These are phyloP conservation scores for Meloidogyne exigua DNA, from an alignment of 1,140 invertebrate genomes.

Conservation along the genomic window DNA sequence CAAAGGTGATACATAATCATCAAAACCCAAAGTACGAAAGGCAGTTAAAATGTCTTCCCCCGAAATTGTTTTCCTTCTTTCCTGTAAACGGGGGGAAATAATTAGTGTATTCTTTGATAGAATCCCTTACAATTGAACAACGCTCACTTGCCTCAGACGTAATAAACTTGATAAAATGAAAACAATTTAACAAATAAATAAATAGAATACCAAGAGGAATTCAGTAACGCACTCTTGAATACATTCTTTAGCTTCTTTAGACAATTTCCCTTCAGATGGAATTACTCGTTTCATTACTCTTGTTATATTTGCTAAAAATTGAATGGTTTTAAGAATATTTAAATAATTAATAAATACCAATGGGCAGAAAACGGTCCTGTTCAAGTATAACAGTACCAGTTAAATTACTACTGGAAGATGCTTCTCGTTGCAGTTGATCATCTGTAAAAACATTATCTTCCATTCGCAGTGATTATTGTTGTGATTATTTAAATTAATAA, in stretches of 20 bases:
- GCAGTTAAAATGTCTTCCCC: constrained; percentile 84
- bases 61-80: constrained; percentile 98
- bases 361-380: constrained; percentile 61
- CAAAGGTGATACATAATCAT: constrained; percentile 94
- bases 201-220: constrained; percentile 77
- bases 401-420: neutral
- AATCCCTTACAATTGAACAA: constrained; percentile 41
- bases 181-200: neutral
- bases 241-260: constrained; percentile 98
- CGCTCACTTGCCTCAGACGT: constrained; percentile 77
- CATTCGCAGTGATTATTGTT: neutral
- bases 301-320: constrained; percentile 81
- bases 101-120: no score
- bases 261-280: constrained; percentile 89
- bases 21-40: constrained; percentile 93
- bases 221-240: constrained; percentile 99
- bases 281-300: constrained; percentile 98
- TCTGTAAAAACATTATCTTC: neutral
- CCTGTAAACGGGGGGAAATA: constrained; percentile 80
- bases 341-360: no score
- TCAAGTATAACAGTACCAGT: constrained; percentile 48
- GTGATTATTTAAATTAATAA: no score
- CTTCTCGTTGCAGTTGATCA: neutral
- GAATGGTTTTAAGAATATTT: no score
- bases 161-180: constrained; percentile 76